phyloP scores from a whole-genome alignment of 2,113 vertebrate species.

The Emberiza fucata region DNA sequence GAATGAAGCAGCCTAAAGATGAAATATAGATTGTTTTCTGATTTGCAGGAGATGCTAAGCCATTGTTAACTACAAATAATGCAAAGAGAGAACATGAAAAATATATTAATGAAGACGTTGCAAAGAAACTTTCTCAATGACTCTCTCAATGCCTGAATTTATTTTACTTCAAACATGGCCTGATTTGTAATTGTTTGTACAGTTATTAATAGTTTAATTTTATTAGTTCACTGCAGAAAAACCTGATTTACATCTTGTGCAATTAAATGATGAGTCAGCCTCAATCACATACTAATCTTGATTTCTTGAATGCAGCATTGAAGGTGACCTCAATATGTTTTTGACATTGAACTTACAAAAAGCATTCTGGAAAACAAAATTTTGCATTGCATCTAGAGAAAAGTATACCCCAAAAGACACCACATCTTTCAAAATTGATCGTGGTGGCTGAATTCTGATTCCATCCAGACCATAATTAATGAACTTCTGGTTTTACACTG shows the following conservation, averaged over 20 bases:
- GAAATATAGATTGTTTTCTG: background rate
- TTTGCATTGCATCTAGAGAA: background rate
- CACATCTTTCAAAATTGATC: background rate
- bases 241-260: conserved; percentile 40
- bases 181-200: conserved; percentile 31
- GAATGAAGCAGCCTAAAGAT: background rate
- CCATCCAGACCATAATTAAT: background rate
- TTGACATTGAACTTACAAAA: conserved; percentile 17
- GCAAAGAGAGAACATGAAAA: background rate
- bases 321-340: conserved; percentile 20
- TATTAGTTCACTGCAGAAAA: conserved; percentile 51
- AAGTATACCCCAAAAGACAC: background rate
- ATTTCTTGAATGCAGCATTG: background rate
- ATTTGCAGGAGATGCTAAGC: background rate
- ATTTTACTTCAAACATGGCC: conserved; percentile 6
- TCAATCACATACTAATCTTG: background rate
- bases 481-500: background rate
- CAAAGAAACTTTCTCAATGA: background rate
- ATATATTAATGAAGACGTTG: background rate
- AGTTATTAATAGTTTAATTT: conserved; percentile 57
- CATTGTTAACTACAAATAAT: background rate
- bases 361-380: background rate
- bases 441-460: background rate
- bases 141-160: background rate
- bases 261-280: conserved; percentile 45